These are phyloP conservation scores for Numenius arquata DNA, from an alignment of 2,113 vertebrate genomes.

Conservation along the genomic window DNA sequence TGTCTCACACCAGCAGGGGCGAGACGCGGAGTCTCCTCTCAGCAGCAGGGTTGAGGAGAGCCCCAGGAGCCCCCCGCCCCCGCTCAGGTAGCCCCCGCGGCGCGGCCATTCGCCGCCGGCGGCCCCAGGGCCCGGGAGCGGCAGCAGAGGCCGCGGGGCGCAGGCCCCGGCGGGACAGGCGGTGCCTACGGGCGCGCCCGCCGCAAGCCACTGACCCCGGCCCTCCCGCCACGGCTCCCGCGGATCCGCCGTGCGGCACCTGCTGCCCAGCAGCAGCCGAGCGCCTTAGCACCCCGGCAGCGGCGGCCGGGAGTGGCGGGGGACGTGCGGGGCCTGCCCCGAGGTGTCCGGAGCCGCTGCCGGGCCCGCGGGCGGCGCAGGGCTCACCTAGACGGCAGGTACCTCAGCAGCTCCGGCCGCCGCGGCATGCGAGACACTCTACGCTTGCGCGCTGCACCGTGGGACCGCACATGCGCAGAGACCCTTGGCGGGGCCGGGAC, in stretches of 20 bases:
- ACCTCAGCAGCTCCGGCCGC: neutral
- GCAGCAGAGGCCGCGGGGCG: neutral
- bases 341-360: too few relatives aligned
- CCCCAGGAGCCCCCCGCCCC: too few relatives aligned
- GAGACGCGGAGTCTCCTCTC: neutral
- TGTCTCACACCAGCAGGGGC: neutral
- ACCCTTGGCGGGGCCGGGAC: neutral
- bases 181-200: too few relatives aligned
- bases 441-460: neutral
- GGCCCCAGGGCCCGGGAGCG: neutral
- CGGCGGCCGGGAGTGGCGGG: neutral
- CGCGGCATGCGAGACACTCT: neutral
- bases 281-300: neutral
- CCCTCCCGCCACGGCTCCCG: neutral
- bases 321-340: too few relatives aligned
- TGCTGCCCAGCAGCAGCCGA: neutral
- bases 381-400: neutral
- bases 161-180: neutral
- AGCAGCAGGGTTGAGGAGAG: too few relatives aligned
- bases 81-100: neutral
- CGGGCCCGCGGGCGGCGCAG: neutral
- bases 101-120: neutral
- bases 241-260: neutral
- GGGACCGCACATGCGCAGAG: neutral
- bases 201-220: neutral